phyloP scores from a whole-genome alignment of 2,888 invertebrate species.

The Anorthoa munda region DNA sequence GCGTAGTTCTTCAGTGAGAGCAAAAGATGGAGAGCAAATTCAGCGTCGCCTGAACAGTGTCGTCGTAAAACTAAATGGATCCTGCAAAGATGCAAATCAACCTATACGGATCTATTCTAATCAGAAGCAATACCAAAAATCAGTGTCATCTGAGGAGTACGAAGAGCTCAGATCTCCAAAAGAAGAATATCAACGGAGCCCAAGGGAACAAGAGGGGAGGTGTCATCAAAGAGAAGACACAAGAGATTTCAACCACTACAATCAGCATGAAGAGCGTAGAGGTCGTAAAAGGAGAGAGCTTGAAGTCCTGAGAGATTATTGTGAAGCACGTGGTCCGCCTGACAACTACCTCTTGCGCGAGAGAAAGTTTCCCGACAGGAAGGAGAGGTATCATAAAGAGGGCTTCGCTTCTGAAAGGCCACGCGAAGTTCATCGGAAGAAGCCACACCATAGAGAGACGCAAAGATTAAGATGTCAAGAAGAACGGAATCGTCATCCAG shows the following conservation, averaged over 20 bases:
- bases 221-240: constrained; percentile 79
- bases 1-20: constrained; percentile 79
- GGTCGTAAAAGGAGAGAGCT: constrained; percentile 80
- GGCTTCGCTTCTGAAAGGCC: constrained; percentile 78
- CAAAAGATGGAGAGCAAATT: constrained; percentile 72
- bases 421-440: constrained; percentile 81
- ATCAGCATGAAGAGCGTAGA: constrained; percentile 82
- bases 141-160: constrained; percentile 79
- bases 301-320: constrained; percentile 79
- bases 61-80: constrained; percentile 83
- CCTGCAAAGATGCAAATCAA: constrained; percentile 80
- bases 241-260: constrained; percentile 82
- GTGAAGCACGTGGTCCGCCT: constrained; percentile 81
- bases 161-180: constrained; percentile 75
- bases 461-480: constrained; percentile 78
- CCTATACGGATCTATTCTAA: constrained; percentile 84
- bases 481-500: constrained; percentile 70
- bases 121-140: constrained; percentile 83
- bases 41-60: constrained; percentile 85
- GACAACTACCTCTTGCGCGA: constrained; percentile 81
- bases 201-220: constrained; percentile 75
- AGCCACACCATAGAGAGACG: constrained; percentile 71
- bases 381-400: constrained; percentile 83
- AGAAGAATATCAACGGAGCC: constrained; percentile 78
- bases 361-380: constrained; percentile 81